Evolutionary conservation across 2,797 vertebrate species (phyloP).

Genomic region (Lacerta agilis): DNA sequence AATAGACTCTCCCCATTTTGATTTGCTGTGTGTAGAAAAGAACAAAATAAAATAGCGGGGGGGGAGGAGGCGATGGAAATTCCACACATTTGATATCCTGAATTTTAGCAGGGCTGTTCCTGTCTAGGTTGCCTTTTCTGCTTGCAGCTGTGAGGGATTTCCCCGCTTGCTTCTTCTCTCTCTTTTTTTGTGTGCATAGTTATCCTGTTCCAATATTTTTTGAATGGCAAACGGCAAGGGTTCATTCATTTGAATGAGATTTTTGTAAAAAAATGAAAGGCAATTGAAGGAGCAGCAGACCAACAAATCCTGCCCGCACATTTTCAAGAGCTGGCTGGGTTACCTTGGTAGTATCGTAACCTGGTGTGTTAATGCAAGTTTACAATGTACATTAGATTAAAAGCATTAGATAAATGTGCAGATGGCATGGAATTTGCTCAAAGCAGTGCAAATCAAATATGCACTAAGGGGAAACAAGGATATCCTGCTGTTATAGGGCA

Average conservation of each 20-base stretch:
- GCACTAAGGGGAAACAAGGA: neutral
- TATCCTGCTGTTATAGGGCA: neutral
- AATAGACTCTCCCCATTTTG: neutral
- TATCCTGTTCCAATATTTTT: neutral
- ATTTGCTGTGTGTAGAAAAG: neutral
- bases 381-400: constrained; percentile 9
- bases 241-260: neutral
- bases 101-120: neutral
- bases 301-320: neutral
- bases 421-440: neutral
- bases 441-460: neutral
- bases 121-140: no score
- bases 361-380: neutral
- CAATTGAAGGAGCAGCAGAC: neutral
- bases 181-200: neutral
- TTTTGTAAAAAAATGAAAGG: neutral
- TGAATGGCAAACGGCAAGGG: neutral
- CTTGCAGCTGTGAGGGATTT: neutral
- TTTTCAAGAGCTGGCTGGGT: neutral
- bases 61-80: neutral
- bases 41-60: neutral
- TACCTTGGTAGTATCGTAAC: neutral
- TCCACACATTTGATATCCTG: neutral
- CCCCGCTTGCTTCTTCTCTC: neutral
- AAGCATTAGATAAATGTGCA: neutral